Percentiles rank a stretch among this genome's conserved stretches.
phyloP scores from a whole-genome alignment of 2,888 invertebrate genomes.

The Cataglyphis cursor region DNA sequence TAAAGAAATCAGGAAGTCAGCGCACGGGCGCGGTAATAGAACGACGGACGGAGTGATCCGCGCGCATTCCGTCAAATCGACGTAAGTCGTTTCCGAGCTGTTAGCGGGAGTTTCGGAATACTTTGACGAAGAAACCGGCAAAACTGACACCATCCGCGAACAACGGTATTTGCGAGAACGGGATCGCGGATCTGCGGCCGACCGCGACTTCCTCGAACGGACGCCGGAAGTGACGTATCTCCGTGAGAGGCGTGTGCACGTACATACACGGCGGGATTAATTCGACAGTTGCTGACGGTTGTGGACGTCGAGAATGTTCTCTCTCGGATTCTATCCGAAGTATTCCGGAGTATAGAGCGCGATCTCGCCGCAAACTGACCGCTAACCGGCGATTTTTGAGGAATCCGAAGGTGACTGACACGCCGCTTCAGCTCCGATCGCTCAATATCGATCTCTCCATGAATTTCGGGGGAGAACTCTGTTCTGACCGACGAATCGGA shows the following conservation, averaged over 20 bases:
- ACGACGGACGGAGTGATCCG: slow-evolving; percentile 22
- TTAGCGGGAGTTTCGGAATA: slow-evolving; percentile 65
- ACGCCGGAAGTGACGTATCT: slow-evolving; percentile 56
- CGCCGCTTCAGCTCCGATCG: slow-evolving; percentile 45
- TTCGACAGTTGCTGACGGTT: slow-evolving; percentile 73
- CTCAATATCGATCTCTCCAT: slow-evolving; percentile 61
- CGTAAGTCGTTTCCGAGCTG: slow-evolving; percentile 63
- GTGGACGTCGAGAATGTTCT: slow-evolving; percentile 74
- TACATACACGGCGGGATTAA: slow-evolving; percentile 65
- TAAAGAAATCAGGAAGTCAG: slow-evolving; percentile 63
- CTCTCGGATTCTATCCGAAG: slow-evolving; percentile 72
- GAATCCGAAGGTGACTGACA: slow-evolving; percentile 61
- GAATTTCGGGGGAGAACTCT: slow-evolving; percentile 27
- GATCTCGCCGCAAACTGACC: slow-evolving; percentile 51
- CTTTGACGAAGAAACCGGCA: slow-evolving; percentile 73
- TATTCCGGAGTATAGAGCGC: slow-evolving; percentile 62
- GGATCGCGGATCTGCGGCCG: slow-evolving; percentile 56
- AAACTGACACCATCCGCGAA: slow-evolving; percentile 73
- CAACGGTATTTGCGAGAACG: slow-evolving; percentile 57
- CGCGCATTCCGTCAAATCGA: slow-evolving; percentile 61
- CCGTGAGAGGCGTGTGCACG: slow-evolving; percentile 44
- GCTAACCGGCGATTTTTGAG: slow-evolving; percentile 68
- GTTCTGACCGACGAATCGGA: slow-evolving; percentile 48
- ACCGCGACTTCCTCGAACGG: slow-evolving; percentile 51
- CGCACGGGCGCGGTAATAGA: not conserved